phyloP scores from a whole-genome alignment of 2,113 vertebrate species.

The Podilymbus podiceps region DNA sequence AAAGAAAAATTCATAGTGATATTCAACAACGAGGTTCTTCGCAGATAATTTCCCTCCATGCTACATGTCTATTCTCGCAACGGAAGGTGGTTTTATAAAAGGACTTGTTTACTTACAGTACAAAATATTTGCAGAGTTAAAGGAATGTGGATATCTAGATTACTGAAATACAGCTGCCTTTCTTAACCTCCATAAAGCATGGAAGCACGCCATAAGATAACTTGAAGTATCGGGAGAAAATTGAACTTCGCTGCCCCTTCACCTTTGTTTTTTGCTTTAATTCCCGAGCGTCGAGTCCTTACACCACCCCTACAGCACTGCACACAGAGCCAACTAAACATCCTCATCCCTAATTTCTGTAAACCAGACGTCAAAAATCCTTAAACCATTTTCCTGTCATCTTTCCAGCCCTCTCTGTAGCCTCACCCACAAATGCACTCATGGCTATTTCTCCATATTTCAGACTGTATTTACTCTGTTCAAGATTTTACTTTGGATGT shows the following conservation, averaged over 20 bases:
- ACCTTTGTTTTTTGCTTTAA: neutral
- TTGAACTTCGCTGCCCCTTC: neutral
- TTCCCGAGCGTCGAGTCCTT: neutral
- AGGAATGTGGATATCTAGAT: neutral
- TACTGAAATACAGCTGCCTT: neutral
- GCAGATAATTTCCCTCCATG: neutral
- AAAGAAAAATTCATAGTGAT: neutral
- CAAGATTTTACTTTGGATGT: neutral
- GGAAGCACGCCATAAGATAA: neutral
- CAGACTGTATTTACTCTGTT: neutral
- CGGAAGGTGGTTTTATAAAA: neutral
- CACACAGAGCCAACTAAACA: neutral
- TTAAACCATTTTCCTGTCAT: neutral
- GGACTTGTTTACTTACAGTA: neutral
- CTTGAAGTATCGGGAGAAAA: neutral
- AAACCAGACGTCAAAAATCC: neutral
- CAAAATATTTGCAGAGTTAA: neutral
- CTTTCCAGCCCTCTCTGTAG: neutral
- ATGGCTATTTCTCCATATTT: neutral
- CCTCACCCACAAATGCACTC: neutral
- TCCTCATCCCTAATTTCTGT: neutral
- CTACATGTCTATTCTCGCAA: neutral
- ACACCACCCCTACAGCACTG: neutral
- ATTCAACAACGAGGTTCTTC: neutral
- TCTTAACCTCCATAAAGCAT: neutral